phyloP scores from a whole-genome alignment of 2,113 vertebrate species.

The Semicossyphus pulcher region DNA sequence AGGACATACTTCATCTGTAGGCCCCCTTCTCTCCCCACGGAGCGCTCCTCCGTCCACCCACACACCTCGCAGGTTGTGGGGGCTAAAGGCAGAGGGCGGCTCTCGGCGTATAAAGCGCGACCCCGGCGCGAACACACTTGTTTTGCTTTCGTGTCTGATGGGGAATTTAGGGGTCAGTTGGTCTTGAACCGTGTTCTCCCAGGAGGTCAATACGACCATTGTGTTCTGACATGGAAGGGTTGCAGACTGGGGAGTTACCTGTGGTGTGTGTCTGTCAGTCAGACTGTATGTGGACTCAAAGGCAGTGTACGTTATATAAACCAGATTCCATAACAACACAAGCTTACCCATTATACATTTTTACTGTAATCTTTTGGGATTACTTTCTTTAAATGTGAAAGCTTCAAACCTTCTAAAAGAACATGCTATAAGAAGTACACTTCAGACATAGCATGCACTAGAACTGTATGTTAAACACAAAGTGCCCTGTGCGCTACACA shows the following conservation, averaged over 20 bases:
- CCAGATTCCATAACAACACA: neutral
- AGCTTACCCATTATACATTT: conserved; percentile 35
- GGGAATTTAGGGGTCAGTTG: conserved; percentile 67
- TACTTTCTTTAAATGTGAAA: conserved; percentile 25
- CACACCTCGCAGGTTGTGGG: conserved; percentile 54
- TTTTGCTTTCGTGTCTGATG: conserved; percentile 68
- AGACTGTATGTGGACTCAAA: conserved; percentile 27
- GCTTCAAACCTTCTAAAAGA: conserved; percentile 13
- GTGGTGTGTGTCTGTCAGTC: conserved; percentile 37
- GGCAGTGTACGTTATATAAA: neutral
- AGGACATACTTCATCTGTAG: conserved; percentile 66
- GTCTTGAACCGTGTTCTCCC: conserved; percentile 56
- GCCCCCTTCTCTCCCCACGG: conserved; percentile 42
- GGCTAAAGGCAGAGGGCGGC: conserved; percentile 60
- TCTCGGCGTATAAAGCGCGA: conserved; percentile 39
- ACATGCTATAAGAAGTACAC: conserved; percentile 17
- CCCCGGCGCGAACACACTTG: conserved; percentile 57
- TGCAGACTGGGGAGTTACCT: conserved; percentile 52
- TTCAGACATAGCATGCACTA: conserved; percentile 17
- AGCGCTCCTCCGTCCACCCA: conserved; percentile 51
- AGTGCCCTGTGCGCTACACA: conserved; percentile 43
- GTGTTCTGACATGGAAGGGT: conserved; percentile 50
- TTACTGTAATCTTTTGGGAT: conserved; percentile 5
- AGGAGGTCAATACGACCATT: conserved; percentile 48
- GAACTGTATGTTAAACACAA: conserved; percentile 29